These are phyloP conservation scores for Morone chrysops DNA, from an alignment of 2,113 vertebrate species.

Conservation along the genomic window DNA sequence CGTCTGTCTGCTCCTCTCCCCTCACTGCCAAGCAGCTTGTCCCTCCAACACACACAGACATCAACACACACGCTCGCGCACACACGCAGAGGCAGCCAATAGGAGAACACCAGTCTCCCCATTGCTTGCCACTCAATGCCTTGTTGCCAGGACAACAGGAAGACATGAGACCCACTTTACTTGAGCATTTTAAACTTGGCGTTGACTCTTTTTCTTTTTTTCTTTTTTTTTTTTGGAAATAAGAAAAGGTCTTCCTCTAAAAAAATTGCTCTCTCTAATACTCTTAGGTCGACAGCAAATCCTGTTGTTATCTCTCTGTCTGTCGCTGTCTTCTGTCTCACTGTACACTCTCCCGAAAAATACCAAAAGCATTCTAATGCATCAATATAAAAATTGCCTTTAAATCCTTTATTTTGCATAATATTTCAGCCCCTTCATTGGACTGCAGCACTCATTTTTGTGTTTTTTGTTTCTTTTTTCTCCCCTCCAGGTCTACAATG, in stretches of 20 bases:
- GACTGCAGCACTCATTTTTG: background rate
- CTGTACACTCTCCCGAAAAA: constrained; percentile 15
- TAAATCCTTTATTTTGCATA: background rate
- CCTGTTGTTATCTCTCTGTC: constrained; percentile 7
- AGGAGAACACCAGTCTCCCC: constrained; percentile 83
- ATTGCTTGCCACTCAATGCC: constrained; percentile 86
- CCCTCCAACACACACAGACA: constrained; percentile 63
- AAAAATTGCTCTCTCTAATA: constrained; percentile 51
- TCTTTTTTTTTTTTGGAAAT: constrained; percentile 49
- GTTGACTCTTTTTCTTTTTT: constrained; percentile 73
- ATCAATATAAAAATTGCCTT: background rate
- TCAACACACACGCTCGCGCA: constrained; percentile 23
- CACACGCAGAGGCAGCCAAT: constrained; percentile 77
- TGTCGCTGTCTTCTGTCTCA: constrained; percentile 14
- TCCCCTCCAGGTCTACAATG: constrained; percentile 84
- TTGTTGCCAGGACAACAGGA: constrained; percentile 87
- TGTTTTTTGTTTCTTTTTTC: background rate
- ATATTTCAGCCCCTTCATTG: background rate
- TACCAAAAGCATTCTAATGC: background rate
- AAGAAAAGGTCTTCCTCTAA: constrained; percentile 63
- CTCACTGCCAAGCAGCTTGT: constrained; percentile 78
- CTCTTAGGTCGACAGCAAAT: constrained; percentile 33
- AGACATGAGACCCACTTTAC: constrained; percentile 86
- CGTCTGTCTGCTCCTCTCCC: constrained; percentile 80
- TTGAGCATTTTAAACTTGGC: constrained; percentile 84